Percentiles rank a stretch among this genome's conserved stretches.
Conservation (phyloP, 2,888 invertebrate genomes). For the Polydrusus tereticollis region DNA sequence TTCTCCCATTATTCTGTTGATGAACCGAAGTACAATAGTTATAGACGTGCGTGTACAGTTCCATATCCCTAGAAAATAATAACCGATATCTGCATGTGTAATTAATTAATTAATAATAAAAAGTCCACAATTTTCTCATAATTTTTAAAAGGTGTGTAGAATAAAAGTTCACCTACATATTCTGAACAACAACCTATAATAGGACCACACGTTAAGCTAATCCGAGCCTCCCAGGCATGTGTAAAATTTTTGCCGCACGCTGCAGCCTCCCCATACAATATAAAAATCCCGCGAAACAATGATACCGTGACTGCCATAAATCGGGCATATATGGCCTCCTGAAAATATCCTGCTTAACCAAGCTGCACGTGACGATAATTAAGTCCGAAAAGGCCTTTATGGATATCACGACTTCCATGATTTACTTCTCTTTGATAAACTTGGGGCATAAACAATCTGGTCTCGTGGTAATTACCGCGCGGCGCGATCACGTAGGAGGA, state of each 20-base stretch:
- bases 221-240: conserved; percentile 48
- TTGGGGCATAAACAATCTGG: conserved; percentile 63
- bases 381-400: conserved; percentile 65
- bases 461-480: conserved; percentile 58
- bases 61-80: conserved; percentile 80
- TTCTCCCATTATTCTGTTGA: conserved; percentile 67
- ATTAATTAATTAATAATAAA: no score
- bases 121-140: no score
- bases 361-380: conserved; percentile 66
- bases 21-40: conserved; percentile 99
- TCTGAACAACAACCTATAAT: not conserved
- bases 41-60: conserved; percentile 87
- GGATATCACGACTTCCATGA: conserved; percentile 66
- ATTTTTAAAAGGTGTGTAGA: no score
- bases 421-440: conserved; percentile 66
- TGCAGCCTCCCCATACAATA: conserved; percentile 33
- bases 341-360: conserved; percentile 59
- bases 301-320: conserved; percentile 63
- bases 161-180: not conserved
- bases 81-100: no score
- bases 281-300: conserved; percentile 59
- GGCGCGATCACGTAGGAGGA: conserved; percentile 55
- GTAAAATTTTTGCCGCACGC: conserved; percentile 54
- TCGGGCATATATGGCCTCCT: conserved; percentile 61
- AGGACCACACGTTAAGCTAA: conserved; percentile 56